Conservation (phyloP, 2,888 invertebrate species). For the Metopia argyrocephala region DNA sequence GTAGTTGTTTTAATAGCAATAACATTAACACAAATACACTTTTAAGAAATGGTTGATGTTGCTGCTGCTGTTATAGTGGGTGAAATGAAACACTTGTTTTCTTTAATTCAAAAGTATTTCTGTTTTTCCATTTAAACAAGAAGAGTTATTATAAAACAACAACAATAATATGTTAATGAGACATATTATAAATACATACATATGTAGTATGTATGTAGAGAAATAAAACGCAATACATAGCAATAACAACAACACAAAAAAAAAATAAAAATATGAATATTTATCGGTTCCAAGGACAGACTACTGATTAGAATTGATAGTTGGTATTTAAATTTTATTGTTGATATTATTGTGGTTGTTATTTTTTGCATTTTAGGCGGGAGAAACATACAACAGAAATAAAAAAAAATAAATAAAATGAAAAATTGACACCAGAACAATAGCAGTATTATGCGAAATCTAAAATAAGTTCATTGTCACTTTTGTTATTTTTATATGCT, state of each 20-base stretch:
- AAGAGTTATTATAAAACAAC: conserved; percentile 5
- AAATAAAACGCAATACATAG: neutral
- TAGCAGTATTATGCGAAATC: no score
- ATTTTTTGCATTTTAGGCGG: neutral
- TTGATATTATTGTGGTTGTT: neutral
- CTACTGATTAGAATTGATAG: conserved; percentile 60
- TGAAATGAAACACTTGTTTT: conserved; percentile 53
- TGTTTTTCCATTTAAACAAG: neutral
- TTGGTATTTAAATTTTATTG: neutral
- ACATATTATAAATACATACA: neutral
- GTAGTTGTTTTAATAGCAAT: conserved; percentile 56
- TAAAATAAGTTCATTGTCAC: no score
- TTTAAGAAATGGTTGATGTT: neutral
- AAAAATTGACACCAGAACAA: neutral
- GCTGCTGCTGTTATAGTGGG: neutral
- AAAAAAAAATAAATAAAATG: neutral
- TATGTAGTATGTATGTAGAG: neutral
- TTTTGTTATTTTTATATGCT: no score
- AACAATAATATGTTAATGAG: neutral
- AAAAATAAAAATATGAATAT: conserved; percentile 51
- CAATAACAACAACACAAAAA: neutral
- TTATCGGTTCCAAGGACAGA: conserved; percentile 64
- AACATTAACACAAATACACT: conserved; percentile 14
- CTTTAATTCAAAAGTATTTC: neutral
- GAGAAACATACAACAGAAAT: neutral